Conservation (phyloP, 2,888 invertebrate species). For the Ennomos erosarius region DNA sequence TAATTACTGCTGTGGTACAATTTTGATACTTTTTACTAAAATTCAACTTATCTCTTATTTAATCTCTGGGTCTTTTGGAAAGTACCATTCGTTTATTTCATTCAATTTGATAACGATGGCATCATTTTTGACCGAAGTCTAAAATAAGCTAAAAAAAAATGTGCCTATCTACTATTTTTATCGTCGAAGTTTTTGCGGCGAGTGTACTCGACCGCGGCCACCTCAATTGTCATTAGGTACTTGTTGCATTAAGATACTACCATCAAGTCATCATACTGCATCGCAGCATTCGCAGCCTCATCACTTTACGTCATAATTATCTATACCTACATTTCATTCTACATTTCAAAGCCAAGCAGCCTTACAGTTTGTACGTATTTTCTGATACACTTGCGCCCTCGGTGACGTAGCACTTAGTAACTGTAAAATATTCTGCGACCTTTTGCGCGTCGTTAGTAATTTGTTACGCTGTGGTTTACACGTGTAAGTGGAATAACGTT, state of each 20-base stretch:
- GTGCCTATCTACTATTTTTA: conserved; percentile 19
- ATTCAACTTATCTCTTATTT: neutral
- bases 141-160: conserved; percentile 23
- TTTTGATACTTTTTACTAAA: no score
- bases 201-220: conserved; percentile 30
- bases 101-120: no score
- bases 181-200: conserved; percentile 22
- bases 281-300: neutral
- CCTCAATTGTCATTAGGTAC: conserved; percentile 22
- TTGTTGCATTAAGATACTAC: conserved; percentile 11
- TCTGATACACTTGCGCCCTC: conserved; percentile 2
- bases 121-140: conserved; percentile 11
- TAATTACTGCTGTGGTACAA: no score
- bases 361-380: no score
- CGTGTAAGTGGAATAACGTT: conserved; percentile 11
- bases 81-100: no score
- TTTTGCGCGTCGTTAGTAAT: conserved; percentile 21
- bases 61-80: no score
- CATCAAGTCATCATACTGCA: conserved; percentile 10
- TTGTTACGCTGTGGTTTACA: conserved; percentile 17
- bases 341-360: no score
- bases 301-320: no score
- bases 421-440: conserved; percentile 23
- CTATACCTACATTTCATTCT: no score
- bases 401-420: conserved; percentile 7